A percentile compares a stretch with the other conserved stretches of the same genome.
phyloP scores from a whole-genome alignment of 2,113 vertebrate genomes.

The Cyprinus carpio region DNA sequence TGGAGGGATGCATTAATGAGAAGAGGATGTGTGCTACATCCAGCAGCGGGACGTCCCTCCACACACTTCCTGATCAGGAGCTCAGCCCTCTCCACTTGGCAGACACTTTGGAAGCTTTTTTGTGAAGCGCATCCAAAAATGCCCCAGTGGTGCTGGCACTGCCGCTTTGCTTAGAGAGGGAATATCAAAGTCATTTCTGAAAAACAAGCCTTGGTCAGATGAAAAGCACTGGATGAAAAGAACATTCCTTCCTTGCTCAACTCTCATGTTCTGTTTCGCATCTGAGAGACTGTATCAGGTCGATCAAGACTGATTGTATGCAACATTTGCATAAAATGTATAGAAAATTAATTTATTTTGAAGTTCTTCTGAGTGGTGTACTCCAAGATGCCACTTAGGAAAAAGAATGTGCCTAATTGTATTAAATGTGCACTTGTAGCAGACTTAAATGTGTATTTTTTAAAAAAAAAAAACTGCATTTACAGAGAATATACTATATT shows the following conservation, averaged over 20 bases:
- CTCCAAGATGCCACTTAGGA: too few relatives aligned
- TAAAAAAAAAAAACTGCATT: too few relatives aligned
- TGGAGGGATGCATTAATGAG: slow-evolving; percentile 47
- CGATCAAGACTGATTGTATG: background rate
- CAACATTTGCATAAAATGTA: background rate
- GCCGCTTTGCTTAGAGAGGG: slow-evolving; percentile 53
- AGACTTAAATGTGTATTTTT: too few relatives aligned
- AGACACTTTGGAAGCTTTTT: slow-evolving; percentile 34
- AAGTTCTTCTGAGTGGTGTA: too few relatives aligned
- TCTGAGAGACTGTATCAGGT: background rate
- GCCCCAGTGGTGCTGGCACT: slow-evolving; percentile 46
- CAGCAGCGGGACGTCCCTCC: slow-evolving; percentile 55
- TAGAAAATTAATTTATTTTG: too few relatives aligned
- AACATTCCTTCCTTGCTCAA: background rate
- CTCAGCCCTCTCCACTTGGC: slow-evolving; percentile 47
- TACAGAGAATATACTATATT: too few relatives aligned
- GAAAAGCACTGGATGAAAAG: slow-evolving; percentile 32
- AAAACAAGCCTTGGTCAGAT: slow-evolving; percentile 42
- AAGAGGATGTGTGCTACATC: slow-evolving; percentile 48
- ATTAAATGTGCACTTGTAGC: too few relatives aligned
- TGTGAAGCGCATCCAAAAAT: slow-evolving; percentile 35
- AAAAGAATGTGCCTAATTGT: too few relatives aligned
- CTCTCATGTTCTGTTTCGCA: background rate
- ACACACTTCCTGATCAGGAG: slow-evolving; percentile 51
- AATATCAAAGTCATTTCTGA: slow-evolving; percentile 42